Conservation (phyloP, 2,797 vertebrate species). For the Dendrocincla tyrannina region DNA sequence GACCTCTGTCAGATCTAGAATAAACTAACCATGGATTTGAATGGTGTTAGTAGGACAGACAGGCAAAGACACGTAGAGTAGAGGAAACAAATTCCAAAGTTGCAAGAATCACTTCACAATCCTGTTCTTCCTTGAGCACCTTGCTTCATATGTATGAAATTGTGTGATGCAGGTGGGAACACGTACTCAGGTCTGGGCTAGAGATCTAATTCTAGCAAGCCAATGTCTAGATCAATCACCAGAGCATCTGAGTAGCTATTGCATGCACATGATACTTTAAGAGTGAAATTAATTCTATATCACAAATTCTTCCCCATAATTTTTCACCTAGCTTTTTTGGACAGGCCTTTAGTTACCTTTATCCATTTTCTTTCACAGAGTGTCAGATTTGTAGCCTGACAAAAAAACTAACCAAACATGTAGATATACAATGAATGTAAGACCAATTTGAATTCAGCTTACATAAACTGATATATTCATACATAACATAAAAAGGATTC, state of each 20-base stretch:
- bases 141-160: slow-evolving; percentile 21
- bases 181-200: neutral
- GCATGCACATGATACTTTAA: neutral
- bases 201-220: neutral
- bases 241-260: neutral
- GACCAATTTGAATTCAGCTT: neutral
- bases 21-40: neutral
- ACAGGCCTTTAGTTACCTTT: neutral
- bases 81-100: neutral
- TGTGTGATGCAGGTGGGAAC: neutral
- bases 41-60: neutral
- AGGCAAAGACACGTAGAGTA: neutral
- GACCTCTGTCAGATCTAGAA: neutral
- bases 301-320: neutral
- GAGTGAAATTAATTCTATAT: neutral
- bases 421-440: neutral
- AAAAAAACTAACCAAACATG: neutral
- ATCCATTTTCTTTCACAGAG: neutral
- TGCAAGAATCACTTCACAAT: neutral
- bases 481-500: neutral
- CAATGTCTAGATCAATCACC: neutral
- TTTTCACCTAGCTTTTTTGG: neutral
- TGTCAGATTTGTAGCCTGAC: neutral
- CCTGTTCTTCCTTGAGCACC: slow-evolving; percentile 23
- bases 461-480: neutral